Evolutionary conservation across 2,113 vertebrate genomes (phyloP), one percentile per base, ranked within the genome.

Genomic region (Myxocyprinus asiaticus): DNA sequence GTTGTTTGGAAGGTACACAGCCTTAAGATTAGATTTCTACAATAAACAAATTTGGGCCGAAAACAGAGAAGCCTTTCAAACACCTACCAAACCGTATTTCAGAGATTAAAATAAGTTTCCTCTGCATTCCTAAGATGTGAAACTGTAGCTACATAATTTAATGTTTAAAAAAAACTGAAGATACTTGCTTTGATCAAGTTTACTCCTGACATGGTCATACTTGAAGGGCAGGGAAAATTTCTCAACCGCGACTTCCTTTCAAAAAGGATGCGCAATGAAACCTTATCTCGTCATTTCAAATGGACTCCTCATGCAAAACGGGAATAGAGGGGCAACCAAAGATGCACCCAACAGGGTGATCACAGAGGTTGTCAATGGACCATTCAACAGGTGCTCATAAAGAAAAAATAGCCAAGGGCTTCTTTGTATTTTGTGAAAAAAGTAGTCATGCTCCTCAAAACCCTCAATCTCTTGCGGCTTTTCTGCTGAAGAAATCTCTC

Each of bases 301-400:
- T 15, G 14, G 42, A 63, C 61, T 59, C 5, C 14, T 63, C 61
- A 42, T 33, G 33, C 22, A 33, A 65, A 58, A 58, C 6, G 48
- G 74, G 14, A 5, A 48, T n/a, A 55, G 7, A 33, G 22, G 22
- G 22, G 22, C 22, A 33, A 33, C 22, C 22, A 33, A 33, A 33
- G 22, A 33, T 1, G 22, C 22, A 33, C 3, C 22, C 22, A 33
- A 33, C 22, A 33, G 22, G 22, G 1, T 33, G 22, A 33, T 33
- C 22, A 33, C 22, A 33, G 22, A 66, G 22, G 22, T 43, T 65
- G 14, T 15, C 22, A 76, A 53, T 10, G 14, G 50, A 53, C 15
- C 55, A 64, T 71, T 61, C 55, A 44, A 59, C 81, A 79, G 53
- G 58, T 82, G 76, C 22, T 55, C 55, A 1, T 17, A 55, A 7